Conservation (phyloP, 2,888 invertebrate species). For the Caenorhabditis panamensis region DNA sequence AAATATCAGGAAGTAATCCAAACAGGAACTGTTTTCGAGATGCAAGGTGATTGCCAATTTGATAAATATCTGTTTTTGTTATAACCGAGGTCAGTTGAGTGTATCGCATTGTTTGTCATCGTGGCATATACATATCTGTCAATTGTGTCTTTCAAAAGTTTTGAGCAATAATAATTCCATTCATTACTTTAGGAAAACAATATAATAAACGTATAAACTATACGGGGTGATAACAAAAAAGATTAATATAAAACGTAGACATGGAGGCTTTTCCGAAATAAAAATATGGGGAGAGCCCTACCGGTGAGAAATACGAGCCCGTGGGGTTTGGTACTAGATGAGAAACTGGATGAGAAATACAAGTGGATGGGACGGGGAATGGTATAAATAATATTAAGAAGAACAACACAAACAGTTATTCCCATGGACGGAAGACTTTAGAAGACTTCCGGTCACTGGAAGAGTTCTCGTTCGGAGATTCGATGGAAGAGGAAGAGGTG, state of each 20-base stretch:
- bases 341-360: background rate
- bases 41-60: background rate
- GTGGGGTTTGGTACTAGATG: slow-evolving; percentile 1
- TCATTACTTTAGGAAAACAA: background rate
- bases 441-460: background rate
- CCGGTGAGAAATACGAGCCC: slow-evolving; percentile 6
- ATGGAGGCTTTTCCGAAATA: background rate
- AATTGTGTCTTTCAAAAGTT: too few species aligned
- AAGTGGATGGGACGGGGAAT: background rate
- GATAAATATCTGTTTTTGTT: too few species aligned
- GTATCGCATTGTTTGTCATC: too few species aligned
- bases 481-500: slow-evolving; percentile 56
- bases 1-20: background rate
- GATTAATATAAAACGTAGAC: too few species aligned
- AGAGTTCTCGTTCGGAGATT: slow-evolving; percentile 23
- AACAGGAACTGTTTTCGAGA: background rate
- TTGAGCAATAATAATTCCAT: background rate
- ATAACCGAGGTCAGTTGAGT: too few species aligned
- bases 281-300: background rate
- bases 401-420: background rate
- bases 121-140: too few species aligned
- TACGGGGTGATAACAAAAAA: too few species aligned
- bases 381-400: background rate
- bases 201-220: too few species aligned
- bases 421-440: slow-evolving; percentile 45